phyloP scores from a whole-genome alignment of 2,888 invertebrate species.

The Hemicrepidius hirtus region DNA sequence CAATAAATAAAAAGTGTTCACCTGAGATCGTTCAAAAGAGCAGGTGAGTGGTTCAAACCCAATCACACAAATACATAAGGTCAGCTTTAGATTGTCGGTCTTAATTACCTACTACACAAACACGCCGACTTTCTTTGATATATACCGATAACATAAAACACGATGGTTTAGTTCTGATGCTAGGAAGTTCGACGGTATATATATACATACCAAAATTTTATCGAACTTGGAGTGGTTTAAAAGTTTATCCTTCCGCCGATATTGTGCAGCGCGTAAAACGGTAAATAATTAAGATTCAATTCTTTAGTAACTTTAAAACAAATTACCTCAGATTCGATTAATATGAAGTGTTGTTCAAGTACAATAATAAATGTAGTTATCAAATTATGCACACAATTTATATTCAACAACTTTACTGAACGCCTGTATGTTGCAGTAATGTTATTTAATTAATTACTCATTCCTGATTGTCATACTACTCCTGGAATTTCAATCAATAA shows the following conservation, averaged over 20 bases:
- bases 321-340: no score
- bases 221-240: not conserved
- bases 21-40: conserved; percentile 50
- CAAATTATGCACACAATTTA: no score
- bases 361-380: no score
- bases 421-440: no score
- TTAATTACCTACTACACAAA: conserved; percentile 65
- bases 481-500: no score
- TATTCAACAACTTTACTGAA: no score
- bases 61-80: conserved; percentile 52
- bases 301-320: no score
- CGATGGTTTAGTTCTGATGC: not conserved
- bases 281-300: no score
- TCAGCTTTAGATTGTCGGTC: conserved; percentile 56
- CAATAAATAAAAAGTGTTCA: conserved; percentile 64
- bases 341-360: no score
- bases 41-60: conserved; percentile 49
- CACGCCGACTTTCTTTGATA: conserved; percentile 64
- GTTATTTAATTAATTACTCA: no score
- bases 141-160: conserved; percentile 55
- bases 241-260: not conserved
- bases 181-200: not conserved
- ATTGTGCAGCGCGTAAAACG: no score
- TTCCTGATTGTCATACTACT: no score
- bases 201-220: not conserved